Evolutionary conservation across 2,888 invertebrate species (phyloP).

Genomic region (Lampropteryx suffumata): DNA sequence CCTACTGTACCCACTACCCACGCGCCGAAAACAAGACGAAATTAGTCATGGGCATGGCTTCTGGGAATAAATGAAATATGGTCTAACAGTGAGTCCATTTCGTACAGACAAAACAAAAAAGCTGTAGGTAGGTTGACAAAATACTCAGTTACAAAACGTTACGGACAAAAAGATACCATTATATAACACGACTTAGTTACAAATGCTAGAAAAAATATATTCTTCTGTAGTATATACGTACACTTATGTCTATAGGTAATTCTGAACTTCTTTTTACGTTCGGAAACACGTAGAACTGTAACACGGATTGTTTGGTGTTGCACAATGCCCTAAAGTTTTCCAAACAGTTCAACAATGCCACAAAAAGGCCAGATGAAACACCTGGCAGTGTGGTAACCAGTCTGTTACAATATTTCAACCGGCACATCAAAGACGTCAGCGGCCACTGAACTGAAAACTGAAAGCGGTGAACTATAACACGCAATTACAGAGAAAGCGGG

Average conservation of each 20-base stretch:
- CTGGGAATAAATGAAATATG: conserved; percentile 32
- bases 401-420: conserved; percentile 64
- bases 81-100: background rate
- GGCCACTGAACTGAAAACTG: conserved; percentile 67
- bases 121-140: too few relatives aligned
- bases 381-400: conserved; percentile 47
- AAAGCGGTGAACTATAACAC: conserved; percentile 38
- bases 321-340: conserved; percentile 25
- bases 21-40: conserved; percentile 32
- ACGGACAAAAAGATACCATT: too few relatives aligned
- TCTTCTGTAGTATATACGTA: too few relatives aligned
- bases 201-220: too few relatives aligned
- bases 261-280: too few relatives aligned
- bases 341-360: conserved; percentile 36
- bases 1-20: conserved; percentile 28
- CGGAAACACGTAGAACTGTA: too few relatives aligned
- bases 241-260: too few relatives aligned
- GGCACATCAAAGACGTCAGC: conserved; percentile 66
- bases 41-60: conserved; percentile 36
- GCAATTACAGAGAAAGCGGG: background rate
- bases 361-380: conserved; percentile 53
- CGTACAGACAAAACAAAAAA: too few relatives aligned
- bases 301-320: conserved; percentile 2
- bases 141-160: too few relatives aligned
- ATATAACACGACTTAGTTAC: too few relatives aligned